Evolutionary conservation across 2,888 invertebrate species (phyloP).

Genomic region (Epicampocera succincta): DNA sequence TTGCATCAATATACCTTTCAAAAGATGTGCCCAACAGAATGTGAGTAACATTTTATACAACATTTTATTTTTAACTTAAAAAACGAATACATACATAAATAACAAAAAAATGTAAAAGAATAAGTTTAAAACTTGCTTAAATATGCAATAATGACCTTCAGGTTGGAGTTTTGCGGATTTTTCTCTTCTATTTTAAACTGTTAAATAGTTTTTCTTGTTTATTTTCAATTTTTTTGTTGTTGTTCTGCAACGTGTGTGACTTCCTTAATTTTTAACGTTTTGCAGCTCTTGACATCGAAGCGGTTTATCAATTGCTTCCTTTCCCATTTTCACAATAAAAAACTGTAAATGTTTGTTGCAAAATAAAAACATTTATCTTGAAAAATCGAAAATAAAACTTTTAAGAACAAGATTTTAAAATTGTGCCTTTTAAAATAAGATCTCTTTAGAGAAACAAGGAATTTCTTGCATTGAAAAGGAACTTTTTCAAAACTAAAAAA

Average conservation of each 20-base stretch:
- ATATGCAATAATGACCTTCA: constrained; percentile 67
- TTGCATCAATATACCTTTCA: constrained; percentile 11
- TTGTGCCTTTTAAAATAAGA: too few species aligned
- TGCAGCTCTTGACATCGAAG: too few species aligned
- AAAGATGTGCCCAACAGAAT: constrained; percentile 37
- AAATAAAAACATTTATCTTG: too few species aligned
- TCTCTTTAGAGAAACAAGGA: too few species aligned
- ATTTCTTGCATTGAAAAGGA: too few species aligned
- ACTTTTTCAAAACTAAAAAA: too few species aligned
- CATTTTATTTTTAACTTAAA: constrained; percentile 19
- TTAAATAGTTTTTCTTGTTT: constrained; percentile 10
- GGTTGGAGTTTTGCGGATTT: constrained; percentile 60
- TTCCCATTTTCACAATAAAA: too few species aligned
- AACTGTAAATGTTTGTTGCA: too few species aligned
- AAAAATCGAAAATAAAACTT: too few species aligned
- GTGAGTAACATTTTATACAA: constrained; percentile 37
- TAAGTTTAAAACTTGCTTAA: constrained; percentile 59
- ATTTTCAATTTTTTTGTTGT: constrained; percentile 43
- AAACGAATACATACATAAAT: constrained; percentile 19
- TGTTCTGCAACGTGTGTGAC: constrained; percentile 9
- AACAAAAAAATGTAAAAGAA: constrained; percentile 2
- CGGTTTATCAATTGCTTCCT: too few species aligned
- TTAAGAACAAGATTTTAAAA: too few species aligned
- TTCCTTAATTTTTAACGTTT: background rate
- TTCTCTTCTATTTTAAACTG: constrained; percentile 13